Evolutionary conservation across 2,113 vertebrate genomes (phyloP), one percentile per base, ranked within the genome.

Genomic region (Odontesthes bonariensis): DNA sequence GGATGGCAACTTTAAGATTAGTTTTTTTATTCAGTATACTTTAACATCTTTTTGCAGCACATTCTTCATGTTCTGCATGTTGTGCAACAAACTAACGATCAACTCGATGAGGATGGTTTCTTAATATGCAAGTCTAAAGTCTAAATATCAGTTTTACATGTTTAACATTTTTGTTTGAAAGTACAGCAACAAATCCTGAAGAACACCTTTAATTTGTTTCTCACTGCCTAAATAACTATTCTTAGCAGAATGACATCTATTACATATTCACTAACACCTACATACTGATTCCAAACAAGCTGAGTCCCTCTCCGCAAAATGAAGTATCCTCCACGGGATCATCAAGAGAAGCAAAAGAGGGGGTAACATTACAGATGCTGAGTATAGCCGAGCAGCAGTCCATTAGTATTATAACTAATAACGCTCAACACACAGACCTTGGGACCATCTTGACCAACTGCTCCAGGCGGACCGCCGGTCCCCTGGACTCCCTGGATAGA

Each of bases 371-470:
- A 66, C 38, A 68, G 55, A 42, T 71, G 56, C 75, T 56, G 57
- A 84, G 81, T 79, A 71, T 31, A 86, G 52, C 53, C 31, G 77
- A 83, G 78, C 27, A 31, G 73, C 79, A 49, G 56, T 1, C 6
- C 51, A 92, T 90, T 90, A 86, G 83, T 82, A 88, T 92, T 85
- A 91, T 87, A 81, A 80, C 81, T 74, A 81, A 86, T 71, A 87
- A 86, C 75, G 70, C 77, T 86, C 62, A 86, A 69, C 60, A 61
- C 54, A 90, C 90, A 82, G 73, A 94, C 93, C 93, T 94, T 92
- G 76, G 88, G 88, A 81, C 93, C 92, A 11, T 82, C 88, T 52
- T 12, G 90, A 71, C 93, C 93, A 8, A 83, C 78, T 61, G 73
- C 84, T 75, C 93, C 92, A 38, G 90, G 88, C 52, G 64, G 79